These are phyloP conservation scores for Cassiopea xamachana DNA, from an alignment of 30 jellyfish, hydroid and myxozoan genomes.

Conservation along the genomic window DNA sequence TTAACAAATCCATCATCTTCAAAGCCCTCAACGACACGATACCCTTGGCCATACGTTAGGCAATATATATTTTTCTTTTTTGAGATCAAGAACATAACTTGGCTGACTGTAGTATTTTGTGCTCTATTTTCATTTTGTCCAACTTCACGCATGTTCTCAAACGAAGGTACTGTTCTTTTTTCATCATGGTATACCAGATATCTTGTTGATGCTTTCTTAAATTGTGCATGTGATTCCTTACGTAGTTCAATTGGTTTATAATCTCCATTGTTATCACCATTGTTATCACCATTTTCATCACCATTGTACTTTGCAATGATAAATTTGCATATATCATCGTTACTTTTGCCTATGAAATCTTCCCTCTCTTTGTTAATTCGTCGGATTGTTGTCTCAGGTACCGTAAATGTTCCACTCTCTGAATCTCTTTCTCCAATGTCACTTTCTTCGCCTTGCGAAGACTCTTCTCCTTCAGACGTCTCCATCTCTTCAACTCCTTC, in stretches of 20 bases:
- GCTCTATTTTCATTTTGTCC: not conserved
- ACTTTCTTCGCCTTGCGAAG: not conserved
- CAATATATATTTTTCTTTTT: not conserved
- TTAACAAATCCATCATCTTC: not conserved
- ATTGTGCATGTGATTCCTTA: not conserved
- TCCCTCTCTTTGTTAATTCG: not conserved
- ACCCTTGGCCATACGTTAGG: not conserved
- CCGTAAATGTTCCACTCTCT: not conserved
- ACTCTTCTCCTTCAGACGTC: not conserved
- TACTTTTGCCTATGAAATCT: not conserved
- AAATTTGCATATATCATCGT: not conserved
- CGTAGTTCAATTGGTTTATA: not conserved
- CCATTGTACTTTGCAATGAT: not conserved
- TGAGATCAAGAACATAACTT: not conserved
- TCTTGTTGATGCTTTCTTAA: too few relatives aligned
- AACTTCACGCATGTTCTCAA: not conserved
- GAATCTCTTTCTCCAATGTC: not conserved
- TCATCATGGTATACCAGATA: not conserved
- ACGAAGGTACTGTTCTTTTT: not conserved
- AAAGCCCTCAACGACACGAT: not conserved
- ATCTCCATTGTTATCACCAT: too few relatives aligned
- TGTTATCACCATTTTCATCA: not conserved
- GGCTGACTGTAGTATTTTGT: not conserved
- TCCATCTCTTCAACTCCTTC: not conserved
- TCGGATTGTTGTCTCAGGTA: not conserved